A percentile compares a stretch with the other conserved stretches of the same genome.
These are phyloP conservation scores for Manacus vitellinus DNA, from an alignment of 2,113 vertebrate genomes.

Conservation along the genomic window DNA sequence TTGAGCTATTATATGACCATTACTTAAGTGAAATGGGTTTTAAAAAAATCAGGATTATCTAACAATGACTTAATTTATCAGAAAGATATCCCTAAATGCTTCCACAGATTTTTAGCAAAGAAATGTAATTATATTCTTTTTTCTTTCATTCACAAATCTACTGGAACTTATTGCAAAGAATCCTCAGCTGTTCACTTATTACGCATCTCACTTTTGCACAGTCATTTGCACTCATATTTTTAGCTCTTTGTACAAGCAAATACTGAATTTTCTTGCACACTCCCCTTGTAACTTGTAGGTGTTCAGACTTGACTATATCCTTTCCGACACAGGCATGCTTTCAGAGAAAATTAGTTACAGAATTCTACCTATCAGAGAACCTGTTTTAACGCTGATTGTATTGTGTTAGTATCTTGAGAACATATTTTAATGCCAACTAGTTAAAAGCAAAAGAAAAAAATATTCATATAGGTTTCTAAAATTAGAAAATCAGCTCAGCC, in stretches of 20 bases:
- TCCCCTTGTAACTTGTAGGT: not conserved
- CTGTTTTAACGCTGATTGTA: not conserved
- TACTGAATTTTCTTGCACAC: not conserved
- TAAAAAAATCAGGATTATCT: constrained; percentile 7
- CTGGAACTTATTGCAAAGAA: not conserved
- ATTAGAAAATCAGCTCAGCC: constrained; percentile 2
- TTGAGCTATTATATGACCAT: constrained; percentile 11
- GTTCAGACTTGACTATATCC: not conserved
- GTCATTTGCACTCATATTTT: not conserved
- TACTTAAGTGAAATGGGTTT: not conserved
- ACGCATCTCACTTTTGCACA: not conserved
- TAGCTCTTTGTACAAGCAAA: not conserved
- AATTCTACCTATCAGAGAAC: not conserved
- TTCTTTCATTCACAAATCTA: not conserved
- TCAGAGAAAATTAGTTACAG: not conserved
- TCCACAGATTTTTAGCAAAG: not conserved
- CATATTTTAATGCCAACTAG: not conserved
- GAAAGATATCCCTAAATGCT: not conserved
- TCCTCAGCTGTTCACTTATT: not conserved
- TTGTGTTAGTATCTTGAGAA: not conserved
- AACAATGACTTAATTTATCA: constrained; percentile 13
- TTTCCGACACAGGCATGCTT: not conserved
- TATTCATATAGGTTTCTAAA: not conserved
- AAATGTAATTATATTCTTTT: not conserved
- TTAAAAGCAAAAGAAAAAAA: not conserved